Evolutionary conservation across 2,797 vertebrate genomes (phyloP), one percentile per base, ranked within the genome.

Genomic region (Chelonia mydas): DNA sequence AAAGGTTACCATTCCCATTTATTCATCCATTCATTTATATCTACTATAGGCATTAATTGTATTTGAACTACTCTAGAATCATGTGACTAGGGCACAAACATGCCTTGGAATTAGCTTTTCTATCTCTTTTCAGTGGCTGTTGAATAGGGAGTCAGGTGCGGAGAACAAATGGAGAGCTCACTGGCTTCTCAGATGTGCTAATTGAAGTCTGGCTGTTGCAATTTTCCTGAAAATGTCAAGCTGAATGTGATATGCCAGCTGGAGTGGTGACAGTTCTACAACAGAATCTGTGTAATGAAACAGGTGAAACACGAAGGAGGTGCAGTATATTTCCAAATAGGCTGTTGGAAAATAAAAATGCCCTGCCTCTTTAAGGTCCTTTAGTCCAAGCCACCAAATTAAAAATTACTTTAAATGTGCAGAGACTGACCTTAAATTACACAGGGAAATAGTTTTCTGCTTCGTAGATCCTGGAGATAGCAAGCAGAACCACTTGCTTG

Each of bases 381-480:
- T 89, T 1, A 6, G 12, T 81, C 45, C 68, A 88, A 95, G 31
- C 6, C 74, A 81, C 33, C 2, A 76, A 25, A 53, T 3, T 77
- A 72, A 16, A 16, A 11, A 3, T 11, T 77, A 45, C 19, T 86
- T 85, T 51, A 9, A 49, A 88, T 28, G n/a, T 81, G 11, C 87
- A 54, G 83, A 88, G 57, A 92, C 19, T 88, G 84, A 79, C 92
- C 57, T 83, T 86, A 86, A 92, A 89, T 83, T 76, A 45, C 49
- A 27, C 8, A 25, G 11, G 27, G 89, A 92, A 93, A 55, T 0
- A 74, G 5, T 41, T 57, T 45, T 88, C 87, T 84, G 7, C 79
- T 92, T 49, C 81, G 6, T 59, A 91, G 2, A 86, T 91, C 68
- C 87, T 90, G 28, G 37, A 92, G 93, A 92, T 23, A 88, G 5